phyloP scores from a whole-genome alignment of 2,888 invertebrate genomes.

The Monopis laevigella region DNA sequence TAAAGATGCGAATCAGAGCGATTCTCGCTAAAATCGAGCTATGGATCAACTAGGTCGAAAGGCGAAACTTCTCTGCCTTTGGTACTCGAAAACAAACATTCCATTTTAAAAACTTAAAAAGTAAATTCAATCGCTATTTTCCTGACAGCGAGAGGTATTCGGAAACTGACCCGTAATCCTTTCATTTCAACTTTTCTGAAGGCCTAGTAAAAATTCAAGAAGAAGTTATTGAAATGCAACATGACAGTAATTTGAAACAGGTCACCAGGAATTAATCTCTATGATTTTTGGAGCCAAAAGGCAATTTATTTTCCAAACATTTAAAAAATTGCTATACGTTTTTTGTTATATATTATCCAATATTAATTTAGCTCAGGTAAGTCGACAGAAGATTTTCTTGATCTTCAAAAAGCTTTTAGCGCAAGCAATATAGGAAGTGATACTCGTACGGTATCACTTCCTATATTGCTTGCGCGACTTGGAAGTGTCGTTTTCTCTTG shows the following conservation, averaged over 20 bases:
- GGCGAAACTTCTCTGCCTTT: constrained; percentile 11
- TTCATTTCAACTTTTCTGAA: not conserved
- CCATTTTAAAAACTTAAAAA: not conserved
- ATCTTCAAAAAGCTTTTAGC: no score
- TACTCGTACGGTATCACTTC: no score
- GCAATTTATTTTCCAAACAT: not conserved
- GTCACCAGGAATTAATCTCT: not conserved
- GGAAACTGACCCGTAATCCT: not conserved
- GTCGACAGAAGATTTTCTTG: no score
- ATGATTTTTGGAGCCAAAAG: no score
- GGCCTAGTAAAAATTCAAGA: not conserved
- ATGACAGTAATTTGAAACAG: not conserved
- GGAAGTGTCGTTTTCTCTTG: no score
- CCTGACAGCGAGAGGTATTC: constrained; percentile 7
- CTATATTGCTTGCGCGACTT: no score
- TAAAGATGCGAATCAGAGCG: not conserved
- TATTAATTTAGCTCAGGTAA: no score
- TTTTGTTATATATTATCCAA: not conserved
- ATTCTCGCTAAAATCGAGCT: constrained; percentile 11
- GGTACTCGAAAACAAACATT: constrained; percentile 8
- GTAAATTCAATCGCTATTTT: constrained; percentile 6
- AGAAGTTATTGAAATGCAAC: not conserved
- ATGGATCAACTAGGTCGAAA: constrained; percentile 12
- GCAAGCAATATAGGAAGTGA: no score
- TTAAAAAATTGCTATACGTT: not conserved